phyloP scores from a whole-genome alignment of 2,113 vertebrate species.

The Lycaon pictus region DNA sequence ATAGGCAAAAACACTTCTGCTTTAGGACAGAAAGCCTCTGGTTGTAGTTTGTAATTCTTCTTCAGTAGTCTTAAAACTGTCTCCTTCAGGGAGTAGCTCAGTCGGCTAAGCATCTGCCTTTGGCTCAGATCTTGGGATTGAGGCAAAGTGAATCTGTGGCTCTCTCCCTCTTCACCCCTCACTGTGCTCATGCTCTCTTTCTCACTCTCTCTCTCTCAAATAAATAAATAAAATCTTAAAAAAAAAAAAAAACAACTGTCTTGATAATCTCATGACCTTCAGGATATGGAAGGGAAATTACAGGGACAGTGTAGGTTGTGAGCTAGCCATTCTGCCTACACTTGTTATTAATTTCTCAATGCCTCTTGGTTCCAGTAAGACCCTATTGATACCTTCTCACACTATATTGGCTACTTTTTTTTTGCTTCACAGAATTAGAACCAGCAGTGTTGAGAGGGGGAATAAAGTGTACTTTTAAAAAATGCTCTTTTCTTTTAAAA shows the following conservation, averaged over 20 bases:
- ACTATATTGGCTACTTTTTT: background rate
- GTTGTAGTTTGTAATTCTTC: background rate
- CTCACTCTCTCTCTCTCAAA: background rate
- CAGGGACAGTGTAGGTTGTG: background rate
- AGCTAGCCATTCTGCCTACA: background rate
- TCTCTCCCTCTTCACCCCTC: background rate
- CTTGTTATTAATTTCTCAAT: background rate
- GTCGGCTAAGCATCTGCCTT: background rate
- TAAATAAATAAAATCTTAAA: background rate
- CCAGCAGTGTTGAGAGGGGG: background rate
- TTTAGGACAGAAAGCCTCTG: background rate
- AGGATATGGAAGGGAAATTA: background rate
- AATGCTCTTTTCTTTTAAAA: background rate
- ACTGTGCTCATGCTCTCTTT: background rate
- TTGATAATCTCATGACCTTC: background rate
- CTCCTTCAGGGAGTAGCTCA: background rate
- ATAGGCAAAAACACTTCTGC: background rate
- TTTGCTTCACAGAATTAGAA: background rate
- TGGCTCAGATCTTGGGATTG: background rate
- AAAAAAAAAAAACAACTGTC: background rate
- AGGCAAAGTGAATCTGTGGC: background rate
- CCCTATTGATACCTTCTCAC: background rate
- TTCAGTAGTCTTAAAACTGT: background rate
- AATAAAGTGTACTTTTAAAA: background rate
- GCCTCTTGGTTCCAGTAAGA: background rate